phyloP scores from a whole-genome alignment of 2,113 vertebrate genomes.

The Myiopsitta monachus region DNA sequence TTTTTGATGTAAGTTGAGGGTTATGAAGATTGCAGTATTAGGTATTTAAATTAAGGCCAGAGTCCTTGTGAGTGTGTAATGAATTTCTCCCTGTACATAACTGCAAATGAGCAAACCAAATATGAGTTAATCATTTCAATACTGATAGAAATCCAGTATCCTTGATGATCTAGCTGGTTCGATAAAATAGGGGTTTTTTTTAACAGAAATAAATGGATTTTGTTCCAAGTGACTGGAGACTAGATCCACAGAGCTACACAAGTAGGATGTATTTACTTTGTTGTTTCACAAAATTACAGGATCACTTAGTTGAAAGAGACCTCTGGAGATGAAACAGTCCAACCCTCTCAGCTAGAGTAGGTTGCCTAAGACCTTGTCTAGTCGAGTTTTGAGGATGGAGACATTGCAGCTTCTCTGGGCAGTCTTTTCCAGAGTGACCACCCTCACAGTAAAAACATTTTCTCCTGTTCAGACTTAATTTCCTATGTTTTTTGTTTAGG shows the following conservation, averaged over 20 bases:
- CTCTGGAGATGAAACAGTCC: neutral
- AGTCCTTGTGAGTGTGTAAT: neutral
- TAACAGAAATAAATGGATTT: neutral
- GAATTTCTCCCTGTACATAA: neutral
- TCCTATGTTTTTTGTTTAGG: neutral
- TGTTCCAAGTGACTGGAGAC: neutral
- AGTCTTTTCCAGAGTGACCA: neutral
- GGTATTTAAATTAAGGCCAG: neutral
- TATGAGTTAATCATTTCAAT: neutral
- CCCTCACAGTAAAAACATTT: neutral
- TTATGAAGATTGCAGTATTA: neutral
- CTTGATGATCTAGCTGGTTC: neutral
- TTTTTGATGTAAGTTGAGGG: neutral
- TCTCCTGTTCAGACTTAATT: fast-evolving
- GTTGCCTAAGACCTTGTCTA: neutral
- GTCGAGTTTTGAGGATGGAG: neutral
- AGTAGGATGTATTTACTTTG: neutral
- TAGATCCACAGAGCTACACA: neutral
- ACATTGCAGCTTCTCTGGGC: neutral
- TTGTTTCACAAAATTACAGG: neutral
- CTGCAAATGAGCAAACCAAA: neutral
- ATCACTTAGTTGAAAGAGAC: neutral
- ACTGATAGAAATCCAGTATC: neutral
- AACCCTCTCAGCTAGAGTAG: neutral
- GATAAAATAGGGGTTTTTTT: neutral